These are phyloP conservation scores for Mustela nigripes DNA, from an alignment of 2,113 vertebrate genomes.

Conservation along the genomic window DNA sequence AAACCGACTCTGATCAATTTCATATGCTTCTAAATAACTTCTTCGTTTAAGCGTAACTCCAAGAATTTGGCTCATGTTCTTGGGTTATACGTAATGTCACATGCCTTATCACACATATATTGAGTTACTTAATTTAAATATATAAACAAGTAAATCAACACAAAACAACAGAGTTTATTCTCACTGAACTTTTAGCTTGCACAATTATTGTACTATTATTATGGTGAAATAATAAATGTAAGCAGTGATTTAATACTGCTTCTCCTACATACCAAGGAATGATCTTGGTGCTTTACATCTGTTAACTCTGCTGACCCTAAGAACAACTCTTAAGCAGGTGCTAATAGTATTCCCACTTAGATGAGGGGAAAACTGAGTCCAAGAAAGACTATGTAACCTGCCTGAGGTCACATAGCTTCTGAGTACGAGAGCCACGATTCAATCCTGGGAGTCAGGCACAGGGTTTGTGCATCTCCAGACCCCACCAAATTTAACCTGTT, in stretches of 20 bases:
- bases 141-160: neutral
- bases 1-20: neutral
- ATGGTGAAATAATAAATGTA: neutral
- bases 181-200: neutral
- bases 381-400: neutral
- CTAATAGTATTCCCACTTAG: neutral
- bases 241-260: neutral
- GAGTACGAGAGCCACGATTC: neutral
- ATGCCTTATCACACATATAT: neutral
- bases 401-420: neutral
- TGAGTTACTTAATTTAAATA: constrained; percentile 9
- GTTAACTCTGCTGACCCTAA: neutral
- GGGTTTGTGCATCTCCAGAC: neutral
- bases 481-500: neutral
- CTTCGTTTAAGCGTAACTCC: constrained; percentile 2
- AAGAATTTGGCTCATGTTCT: neutral
- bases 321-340: neutral
- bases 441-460: neutral
- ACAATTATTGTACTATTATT: neutral
- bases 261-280: neutral
- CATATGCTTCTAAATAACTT: neutral
- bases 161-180: neutral
- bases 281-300: neutral
- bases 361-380: neutral
- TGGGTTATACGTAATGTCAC: neutral